Evolutionary conservation across 2,888 invertebrate species (phyloP), one percentile per base, ranked within the genome.

Genomic region (Sinhomidia bicolor): DNA sequence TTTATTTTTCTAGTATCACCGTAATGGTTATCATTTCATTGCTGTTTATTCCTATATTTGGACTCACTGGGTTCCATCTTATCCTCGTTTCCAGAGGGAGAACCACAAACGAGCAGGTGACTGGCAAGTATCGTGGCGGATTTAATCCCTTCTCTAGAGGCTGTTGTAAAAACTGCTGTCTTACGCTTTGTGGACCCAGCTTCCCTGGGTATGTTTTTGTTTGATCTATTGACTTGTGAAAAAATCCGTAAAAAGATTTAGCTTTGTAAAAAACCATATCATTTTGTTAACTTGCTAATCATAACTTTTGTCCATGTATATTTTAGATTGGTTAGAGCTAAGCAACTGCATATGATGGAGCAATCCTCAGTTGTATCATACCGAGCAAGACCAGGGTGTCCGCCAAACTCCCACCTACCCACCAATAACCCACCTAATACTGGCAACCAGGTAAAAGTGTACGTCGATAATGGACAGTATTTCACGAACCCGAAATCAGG

Each of bases 31-130:
- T 99, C 93, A 98, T 99, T 93, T 96, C 96, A 44, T 94, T 99
- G 91, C 95, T 99, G 93, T 96, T 98, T 93, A 97, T 99, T 93
- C 99, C 99, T 90, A 98, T 99, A 93, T 96, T 98, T 94, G 99
- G 99, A 92, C 95, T 99, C 93, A 99, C 99, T 89, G 98, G 98
- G 90, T 99, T 99, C 95, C 99, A 99, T 94, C 96, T 99, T 95
- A 97, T 99, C 93, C 95, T 99, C 92, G 99, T 99, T 83, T 97
- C 98, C 36, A 95, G 99, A 90, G 99, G 99, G 54, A 95, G 99
- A 91, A 99, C 99, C 86, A 99, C 99, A 91, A 99, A 99, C 94
- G 99, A 99, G 94, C 99, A 99, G 95, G 99, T 99, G 90, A 99
- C 99, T 17, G 99, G 99, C 87, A 99, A 99, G 95, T 99, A 99